These are phyloP conservation scores for Ectropis grisescens DNA, from an alignment of 1,140 invertebrate genomes.

Conservation along the genomic window DNA sequence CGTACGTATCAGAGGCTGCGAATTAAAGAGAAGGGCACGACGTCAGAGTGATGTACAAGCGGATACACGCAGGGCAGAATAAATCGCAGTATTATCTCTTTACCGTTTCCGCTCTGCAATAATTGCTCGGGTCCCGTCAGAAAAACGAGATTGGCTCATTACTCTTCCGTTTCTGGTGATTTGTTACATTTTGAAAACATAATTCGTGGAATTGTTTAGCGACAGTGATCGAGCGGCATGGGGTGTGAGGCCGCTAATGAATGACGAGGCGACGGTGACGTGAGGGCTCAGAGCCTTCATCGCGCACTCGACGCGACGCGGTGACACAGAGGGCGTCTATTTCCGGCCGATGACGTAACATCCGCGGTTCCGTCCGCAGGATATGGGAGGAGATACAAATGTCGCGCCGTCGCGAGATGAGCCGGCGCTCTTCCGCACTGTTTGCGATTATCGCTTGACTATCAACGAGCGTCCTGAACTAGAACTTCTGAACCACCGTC, in stretches of 20 bases:
- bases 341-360: conserved; percentile 59
- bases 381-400: conserved; percentile 40
- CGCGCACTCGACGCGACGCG: no score
- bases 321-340: conserved; percentile 59
- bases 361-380: conserved; percentile 52
- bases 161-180: conserved; percentile 25
- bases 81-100: conserved; percentile 31
- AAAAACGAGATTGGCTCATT: conserved; percentile 32
- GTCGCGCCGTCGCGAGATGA: conserved; percentile 34
- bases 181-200: conserved; percentile 11
- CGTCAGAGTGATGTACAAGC: conserved; percentile 1
- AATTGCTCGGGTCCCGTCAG: conserved; percentile 11
- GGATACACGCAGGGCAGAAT: conserved; percentile 12
- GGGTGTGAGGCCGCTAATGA: conserved; percentile 3
- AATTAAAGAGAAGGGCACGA: conserved; percentile 4
- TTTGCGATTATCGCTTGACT: conserved; percentile 46
- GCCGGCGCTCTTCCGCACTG: conserved; percentile 35
- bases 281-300: no score
- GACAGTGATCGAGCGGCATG: conserved; percentile 2
- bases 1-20: no score
- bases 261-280: conserved; percentile 31
- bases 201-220: conserved; percentile 13
- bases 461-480: no score
- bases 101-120: conserved; percentile 30
- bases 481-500: no score